Evolutionary conservation across 2,113 vertebrate species (phyloP).

Genomic region (Sturnus vulgaris): DNA sequence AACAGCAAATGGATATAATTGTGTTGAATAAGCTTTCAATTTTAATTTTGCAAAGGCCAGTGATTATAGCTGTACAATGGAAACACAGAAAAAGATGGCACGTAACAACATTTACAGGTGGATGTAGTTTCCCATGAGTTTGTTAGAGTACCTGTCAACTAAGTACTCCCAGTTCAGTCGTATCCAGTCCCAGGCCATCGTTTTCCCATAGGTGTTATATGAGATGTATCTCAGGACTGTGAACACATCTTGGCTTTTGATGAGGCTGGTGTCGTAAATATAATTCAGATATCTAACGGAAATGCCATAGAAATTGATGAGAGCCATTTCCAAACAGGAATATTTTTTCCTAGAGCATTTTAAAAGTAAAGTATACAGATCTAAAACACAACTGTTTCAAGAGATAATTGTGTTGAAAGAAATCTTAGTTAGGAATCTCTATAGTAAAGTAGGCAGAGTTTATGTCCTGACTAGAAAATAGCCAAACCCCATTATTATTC

Average conservation of each 20-base stretch:
- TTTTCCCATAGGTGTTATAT: slow-evolving; percentile 83
- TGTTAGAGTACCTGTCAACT: slow-evolving; percentile 78
- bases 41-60: background rate
- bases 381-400: background rate
- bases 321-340: background rate
- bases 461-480: background rate
- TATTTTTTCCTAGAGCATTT: background rate
- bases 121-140: background rate
- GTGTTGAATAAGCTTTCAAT: background rate
- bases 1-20: background rate
- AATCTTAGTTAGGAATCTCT: background rate
- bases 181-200: slow-evolving; percentile 96
- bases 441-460: background rate
- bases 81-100: background rate
- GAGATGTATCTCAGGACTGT: slow-evolving; percentile 90
- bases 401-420: background rate
- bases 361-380: background rate
- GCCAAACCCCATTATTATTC: background rate
- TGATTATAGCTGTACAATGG: background rate
- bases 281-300: slow-evolving; percentile 81
- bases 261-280: slow-evolving; percentile 76
- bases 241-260: slow-evolving; percentile 92
- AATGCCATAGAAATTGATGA: background rate
- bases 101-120: background rate
- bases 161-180: slow-evolving; percentile 93